Percentiles rank a stretch among this genome's conserved stretches.
Conservation (phyloP, 2,888 invertebrate genomes). For the Neria commutata region DNA sequence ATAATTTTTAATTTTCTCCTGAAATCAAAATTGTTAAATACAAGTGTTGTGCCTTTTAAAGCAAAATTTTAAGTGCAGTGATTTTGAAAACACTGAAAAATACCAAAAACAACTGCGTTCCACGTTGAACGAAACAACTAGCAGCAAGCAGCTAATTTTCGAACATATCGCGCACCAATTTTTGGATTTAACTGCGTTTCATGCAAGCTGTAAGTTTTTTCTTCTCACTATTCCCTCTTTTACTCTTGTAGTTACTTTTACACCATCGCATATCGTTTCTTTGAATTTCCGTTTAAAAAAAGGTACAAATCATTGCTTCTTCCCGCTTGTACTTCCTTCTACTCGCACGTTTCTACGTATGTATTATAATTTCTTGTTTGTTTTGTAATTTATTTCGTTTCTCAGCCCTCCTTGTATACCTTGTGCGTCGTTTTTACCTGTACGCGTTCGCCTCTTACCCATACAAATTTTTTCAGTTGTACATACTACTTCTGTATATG, state of each 20-base stretch:
- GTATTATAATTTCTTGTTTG: no score
- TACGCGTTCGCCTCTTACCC: not conserved
- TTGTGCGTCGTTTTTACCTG: conserved; percentile 5
- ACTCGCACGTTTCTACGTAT: no score
- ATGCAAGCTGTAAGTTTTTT: conserved; percentile 3
- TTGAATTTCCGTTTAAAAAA: no score
- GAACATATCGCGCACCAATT: no score
- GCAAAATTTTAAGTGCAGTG: not conserved
- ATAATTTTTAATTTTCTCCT: not conserved
- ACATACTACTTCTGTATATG: conserved; percentile 10
- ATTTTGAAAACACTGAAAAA: not conserved
- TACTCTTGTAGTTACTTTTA: not conserved
- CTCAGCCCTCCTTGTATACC: conserved; percentile 9
- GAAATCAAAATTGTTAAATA: not conserved
- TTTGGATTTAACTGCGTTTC: not conserved
- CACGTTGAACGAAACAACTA: not conserved
- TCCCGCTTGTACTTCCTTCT: no score
- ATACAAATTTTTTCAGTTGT: not conserved
- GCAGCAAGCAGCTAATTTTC: no score
- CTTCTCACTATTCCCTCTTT: not conserved
- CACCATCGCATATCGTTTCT: no score
- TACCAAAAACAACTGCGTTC: not conserved
- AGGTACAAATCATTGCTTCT: no score
- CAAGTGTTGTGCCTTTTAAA: not conserved
- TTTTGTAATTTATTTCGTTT: conserved; percentile 20